Conservation (phyloP, 2,113 vertebrate species). For the Cyanoliseus patagonus region DNA sequence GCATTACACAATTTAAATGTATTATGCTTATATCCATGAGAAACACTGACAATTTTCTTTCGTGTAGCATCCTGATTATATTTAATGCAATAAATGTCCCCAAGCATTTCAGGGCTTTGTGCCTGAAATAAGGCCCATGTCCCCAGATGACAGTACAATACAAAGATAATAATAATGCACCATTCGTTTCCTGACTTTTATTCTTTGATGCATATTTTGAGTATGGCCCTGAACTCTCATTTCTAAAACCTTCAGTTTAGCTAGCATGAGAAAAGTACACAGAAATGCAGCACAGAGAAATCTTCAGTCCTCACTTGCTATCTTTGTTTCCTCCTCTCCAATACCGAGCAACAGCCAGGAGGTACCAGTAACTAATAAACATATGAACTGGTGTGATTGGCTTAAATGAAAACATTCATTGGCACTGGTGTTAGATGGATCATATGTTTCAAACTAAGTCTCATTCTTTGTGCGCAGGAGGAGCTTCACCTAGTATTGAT, state of each 20-base stretch:
- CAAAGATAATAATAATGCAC: not conserved
- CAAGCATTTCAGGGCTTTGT: not conserved
- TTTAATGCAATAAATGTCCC: not conserved
- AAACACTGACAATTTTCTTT: not conserved
- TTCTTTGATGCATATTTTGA: not conserved
- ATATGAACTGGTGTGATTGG: not conserved
- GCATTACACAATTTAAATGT: slow-evolving; percentile 2
- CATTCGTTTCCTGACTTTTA: not conserved
- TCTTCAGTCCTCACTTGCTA: not conserved
- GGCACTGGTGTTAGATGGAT: not conserved
- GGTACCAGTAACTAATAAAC: not conserved
- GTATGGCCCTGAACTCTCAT: not conserved
- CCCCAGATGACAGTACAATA: not conserved
- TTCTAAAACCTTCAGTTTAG: not conserved
- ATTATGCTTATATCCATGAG: not conserved
- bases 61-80: not conserved
- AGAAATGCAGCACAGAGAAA: not conserved
- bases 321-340: not conserved
- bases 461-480: not conserved
- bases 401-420: not conserved
- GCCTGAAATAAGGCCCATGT: not conserved
- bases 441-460: not conserved
- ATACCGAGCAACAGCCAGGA: not conserved
- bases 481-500: not conserved
- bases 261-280: not conserved